Evolutionary conservation across 2,797 vertebrate genomes (phyloP), one percentile per base, ranked within the genome.

Genomic region (Sebastes matsubarae): DNA sequence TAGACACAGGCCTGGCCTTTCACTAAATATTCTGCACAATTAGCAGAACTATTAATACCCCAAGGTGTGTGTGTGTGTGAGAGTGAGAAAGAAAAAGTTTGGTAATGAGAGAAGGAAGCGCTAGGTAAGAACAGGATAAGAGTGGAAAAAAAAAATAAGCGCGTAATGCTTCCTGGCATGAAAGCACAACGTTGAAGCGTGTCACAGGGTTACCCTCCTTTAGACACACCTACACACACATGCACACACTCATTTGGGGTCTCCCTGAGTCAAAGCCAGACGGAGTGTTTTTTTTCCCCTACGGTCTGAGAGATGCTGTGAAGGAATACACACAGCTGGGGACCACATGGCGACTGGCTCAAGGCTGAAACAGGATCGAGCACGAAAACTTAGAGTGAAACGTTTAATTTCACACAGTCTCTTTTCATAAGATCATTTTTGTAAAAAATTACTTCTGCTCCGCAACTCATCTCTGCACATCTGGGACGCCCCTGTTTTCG

Each of bases 31-130:
- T 89, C 78, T 83, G 75, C 52, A 84, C 88, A 90, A 89, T 93
- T 94, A 94, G 83, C 79, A 92, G 58, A 87, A 81, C 86, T 87
- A 91, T 88, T 90, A 92, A 93, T 91, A 89, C 69, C 82, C 69
- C 22, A 42, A 79, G 73, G 88, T 88, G 61, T 66, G 14, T 61
- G 54, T 16, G 42, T 18, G 42, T 18, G 46, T 8, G 57, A 52
- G 58, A 22, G 34, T 22, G 36, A 22, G 22, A 42, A 7, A 77
- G 55, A 54, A 67, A 81, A 34, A 16, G 25, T 63, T 60, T 63
- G 6, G 75, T 34, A 29, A 57, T 54, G 9, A 84, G 34, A 72
- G 25, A 27, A 52, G 16, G 61, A 13, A 16, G 27, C 3, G 32
- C 13, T 1, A 5, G 30, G 42, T 38, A 64, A 18, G 22, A 76